Conservation (phyloP, 1,140 invertebrate species). For the Aphaenogaster ashmeadi region DNA sequence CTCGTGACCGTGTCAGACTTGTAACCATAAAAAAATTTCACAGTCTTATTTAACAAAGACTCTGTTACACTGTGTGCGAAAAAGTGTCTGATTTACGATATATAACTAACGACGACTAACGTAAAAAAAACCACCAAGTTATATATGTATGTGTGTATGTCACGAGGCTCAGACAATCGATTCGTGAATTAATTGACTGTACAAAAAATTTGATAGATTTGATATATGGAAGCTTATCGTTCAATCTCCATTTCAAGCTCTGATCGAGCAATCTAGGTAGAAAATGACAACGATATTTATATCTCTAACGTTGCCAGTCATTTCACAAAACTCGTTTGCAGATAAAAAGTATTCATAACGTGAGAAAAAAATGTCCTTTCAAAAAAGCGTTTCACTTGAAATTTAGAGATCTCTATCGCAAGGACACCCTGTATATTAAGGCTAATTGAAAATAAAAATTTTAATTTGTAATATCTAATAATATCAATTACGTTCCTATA, state of each 20-base stretch:
- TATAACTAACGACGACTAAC: neutral
- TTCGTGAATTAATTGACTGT: conserved; percentile 20
- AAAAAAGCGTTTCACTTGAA: neutral
- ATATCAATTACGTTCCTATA: neutral
- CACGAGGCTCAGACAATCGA: neutral
- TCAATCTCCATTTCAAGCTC: conserved; percentile 30
- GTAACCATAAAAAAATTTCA: neutral
- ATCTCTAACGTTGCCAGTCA: neutral
- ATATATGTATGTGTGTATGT: neutral
- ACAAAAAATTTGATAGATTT: conserved; percentile 8
- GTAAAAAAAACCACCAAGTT: neutral
- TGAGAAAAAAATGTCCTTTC: neutral
- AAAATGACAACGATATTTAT: conserved; percentile 14
- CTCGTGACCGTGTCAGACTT: neutral
- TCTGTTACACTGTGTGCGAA: neutral
- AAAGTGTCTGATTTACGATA: neutral
- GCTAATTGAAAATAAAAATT: neutral
- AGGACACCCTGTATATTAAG: neutral
- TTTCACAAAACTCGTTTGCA: neutral
- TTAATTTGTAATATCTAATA: neutral
- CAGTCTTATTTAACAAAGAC: neutral
- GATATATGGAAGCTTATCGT: conserved; percentile 8
- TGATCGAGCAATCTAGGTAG: neutral
- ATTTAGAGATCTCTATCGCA: neutral
- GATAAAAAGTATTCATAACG: neutral